Conservation (phyloP, 2,797 vertebrate species). For the Anas bernieri region DNA sequence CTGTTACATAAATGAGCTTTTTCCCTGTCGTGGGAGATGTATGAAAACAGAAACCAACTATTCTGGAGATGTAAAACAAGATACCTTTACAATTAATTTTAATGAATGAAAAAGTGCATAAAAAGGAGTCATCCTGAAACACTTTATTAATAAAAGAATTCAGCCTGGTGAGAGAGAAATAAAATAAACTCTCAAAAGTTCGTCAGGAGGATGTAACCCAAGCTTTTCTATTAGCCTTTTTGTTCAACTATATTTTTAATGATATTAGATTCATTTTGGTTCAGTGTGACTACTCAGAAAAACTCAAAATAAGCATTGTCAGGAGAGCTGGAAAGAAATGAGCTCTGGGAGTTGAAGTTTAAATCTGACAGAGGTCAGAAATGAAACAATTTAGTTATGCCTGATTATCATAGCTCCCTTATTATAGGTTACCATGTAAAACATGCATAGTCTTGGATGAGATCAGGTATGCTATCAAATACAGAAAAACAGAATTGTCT, state of each 20-base stretch:
- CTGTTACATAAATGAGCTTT: too few species aligned
- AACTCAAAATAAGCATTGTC: slow-evolving; percentile 30
- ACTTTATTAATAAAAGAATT: neutral
- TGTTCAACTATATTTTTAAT: too few species aligned
- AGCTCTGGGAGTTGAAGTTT: slow-evolving; percentile 9
- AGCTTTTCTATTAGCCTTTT: too few species aligned
- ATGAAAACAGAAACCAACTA: too few species aligned
- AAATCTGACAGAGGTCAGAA: slow-evolving; percentile 33
- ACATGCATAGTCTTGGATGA: neutral
- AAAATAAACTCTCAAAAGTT: too few species aligned
- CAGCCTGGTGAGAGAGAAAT: too few species aligned
- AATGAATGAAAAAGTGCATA: neutral
- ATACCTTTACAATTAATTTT: neutral
- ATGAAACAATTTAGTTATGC: slow-evolving; percentile 2
- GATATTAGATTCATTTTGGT: too few species aligned
- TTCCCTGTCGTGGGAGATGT: too few species aligned
- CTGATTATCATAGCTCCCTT: neutral
- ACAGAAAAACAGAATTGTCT: neutral
- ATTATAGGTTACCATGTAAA: neutral
- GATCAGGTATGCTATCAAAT: neutral
- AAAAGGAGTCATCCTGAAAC: too few species aligned
- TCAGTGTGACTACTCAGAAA: neutral
- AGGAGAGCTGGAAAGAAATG: neutral
- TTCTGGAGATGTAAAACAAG: neutral
- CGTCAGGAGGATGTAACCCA: too few species aligned